Percentiles rank a stretch among this genome's conserved stretches.
These are phyloP conservation scores for Naja naja DNA, from an alignment of 2,113 vertebrate species.

Conservation along the genomic window DNA sequence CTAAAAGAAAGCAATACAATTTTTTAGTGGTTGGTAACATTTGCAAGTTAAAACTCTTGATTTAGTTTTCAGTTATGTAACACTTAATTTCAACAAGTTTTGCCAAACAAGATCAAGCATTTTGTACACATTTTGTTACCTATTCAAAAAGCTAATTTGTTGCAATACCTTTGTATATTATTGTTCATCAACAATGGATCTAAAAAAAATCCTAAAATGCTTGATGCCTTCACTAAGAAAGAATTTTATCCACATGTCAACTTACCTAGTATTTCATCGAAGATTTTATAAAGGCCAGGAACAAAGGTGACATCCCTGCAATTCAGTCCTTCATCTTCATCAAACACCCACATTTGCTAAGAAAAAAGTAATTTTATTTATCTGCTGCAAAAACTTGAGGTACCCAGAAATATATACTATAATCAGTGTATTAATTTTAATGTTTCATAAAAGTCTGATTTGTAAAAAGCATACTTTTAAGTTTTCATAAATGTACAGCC, in stretches of 20 bases:
- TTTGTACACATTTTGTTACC: not conserved
- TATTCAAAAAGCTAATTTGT: not conserved
- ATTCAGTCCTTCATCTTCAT: slow-evolving; percentile 85
- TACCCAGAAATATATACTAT: not conserved
- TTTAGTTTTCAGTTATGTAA: not conserved
- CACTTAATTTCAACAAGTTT: not conserved
- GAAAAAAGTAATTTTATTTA: not conserved
- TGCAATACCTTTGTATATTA: not conserved
- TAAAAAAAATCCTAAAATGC: not conserved
- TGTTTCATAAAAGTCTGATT: not conserved
- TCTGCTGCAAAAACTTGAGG: not conserved
- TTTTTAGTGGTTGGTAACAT: not conserved
- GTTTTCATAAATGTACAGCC: not conserved
- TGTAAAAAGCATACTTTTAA: not conserved
- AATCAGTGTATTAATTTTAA: not conserved
- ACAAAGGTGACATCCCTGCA: slow-evolving; percentile 91
- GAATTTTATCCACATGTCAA: not conserved
- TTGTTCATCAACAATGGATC: not conserved
- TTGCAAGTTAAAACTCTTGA: not conserved
- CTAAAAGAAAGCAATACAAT: slow-evolving; percentile 62
- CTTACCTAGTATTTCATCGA: slow-evolving; percentile 97
- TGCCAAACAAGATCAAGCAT: not conserved
- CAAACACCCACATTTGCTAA: slow-evolving; percentile 98
- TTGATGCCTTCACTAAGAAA: not conserved
- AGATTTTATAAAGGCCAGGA: slow-evolving; percentile 98